These are phyloP conservation scores for Seriola quinqueradiata DNA, from an alignment of 2,113 vertebrate species.

Conservation along the genomic window DNA sequence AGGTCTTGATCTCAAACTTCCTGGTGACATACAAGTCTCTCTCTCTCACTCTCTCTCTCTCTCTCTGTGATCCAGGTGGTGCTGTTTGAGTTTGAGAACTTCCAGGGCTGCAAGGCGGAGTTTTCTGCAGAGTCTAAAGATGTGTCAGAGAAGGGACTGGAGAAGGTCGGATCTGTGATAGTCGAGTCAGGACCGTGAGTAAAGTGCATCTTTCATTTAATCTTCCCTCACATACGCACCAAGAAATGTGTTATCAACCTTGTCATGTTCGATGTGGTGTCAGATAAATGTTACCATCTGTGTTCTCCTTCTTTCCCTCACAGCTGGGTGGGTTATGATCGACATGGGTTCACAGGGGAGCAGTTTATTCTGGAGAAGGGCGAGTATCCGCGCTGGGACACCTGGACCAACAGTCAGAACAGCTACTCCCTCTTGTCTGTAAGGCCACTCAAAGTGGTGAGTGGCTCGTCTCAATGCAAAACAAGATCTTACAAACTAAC, in stretches of 20 bases:
- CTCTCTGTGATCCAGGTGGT: slow-evolving; percentile 66
- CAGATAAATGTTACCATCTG: background rate
- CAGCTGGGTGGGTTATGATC: slow-evolving; percentile 92
- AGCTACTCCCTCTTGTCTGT: slow-evolving; percentile 91
- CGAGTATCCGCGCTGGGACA: slow-evolving; percentile 93
- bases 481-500: background rate
- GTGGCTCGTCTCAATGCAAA: slow-evolving; percentile 50
- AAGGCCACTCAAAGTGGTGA: slow-evolving; percentile 89
- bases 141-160: slow-evolving; percentile 88
- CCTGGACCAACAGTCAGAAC: slow-evolving; percentile 93
- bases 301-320: background rate
- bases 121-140: slow-evolving; percentile 81
- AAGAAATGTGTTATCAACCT: background rate
- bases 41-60: slow-evolving; percentile 21
- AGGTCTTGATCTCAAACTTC: background rate
- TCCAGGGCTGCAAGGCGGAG: slow-evolving; percentile 87
- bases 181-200: slow-evolving; percentile 88
- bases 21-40: background rate
- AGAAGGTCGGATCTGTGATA: slow-evolving; percentile 92
- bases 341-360: slow-evolving; percentile 87
- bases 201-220: background rate
- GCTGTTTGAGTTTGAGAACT: slow-evolving; percentile 90
- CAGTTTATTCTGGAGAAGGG: slow-evolving; percentile 95
- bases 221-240: background rate
- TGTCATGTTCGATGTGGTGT: background rate